Evolutionary conservation across 1,140 invertebrate species (phyloP), one percentile per base, ranked within the genome.

Genomic region (Lepidurus packardi): DNA sequence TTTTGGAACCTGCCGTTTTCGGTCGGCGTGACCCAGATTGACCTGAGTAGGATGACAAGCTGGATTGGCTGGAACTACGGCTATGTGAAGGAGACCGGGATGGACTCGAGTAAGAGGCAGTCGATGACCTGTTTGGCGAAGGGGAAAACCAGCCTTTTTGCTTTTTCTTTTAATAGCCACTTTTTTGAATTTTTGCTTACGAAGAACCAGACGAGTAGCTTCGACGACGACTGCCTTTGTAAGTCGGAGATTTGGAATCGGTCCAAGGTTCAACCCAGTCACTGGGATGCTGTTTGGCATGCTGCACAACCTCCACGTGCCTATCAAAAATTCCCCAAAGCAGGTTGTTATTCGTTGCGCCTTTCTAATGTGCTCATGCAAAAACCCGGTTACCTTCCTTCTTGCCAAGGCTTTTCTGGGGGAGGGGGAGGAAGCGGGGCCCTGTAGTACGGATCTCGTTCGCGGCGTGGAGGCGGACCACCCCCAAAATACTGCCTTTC

Each of bases 221-320:
- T 73, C 81, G 80, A 41, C 81, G 80, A 74, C 81, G 79, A 5
- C 80, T 78, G 1, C 79, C 78, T 13, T 78, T 79, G 91, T 92
- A 85, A 53, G 86, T 87, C 2, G 90, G 90, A 8, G 91, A 91
- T 81, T 92, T 92, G 10, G 89, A 88, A 9, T 91, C 85, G 92
- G 94, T 94, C 95, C 95, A 97, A 1, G 95, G 94, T 87, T 97
- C 95, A 34, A 91, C 91, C 94, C 94, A 97, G 83, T 95, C 94
- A 83, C 96, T 94, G 7, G 83, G 84, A 43, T 80, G 74, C 11
- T 77, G 80, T 24, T 79, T 75, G n/a, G 78, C 42, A 25, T 79
- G 45, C 43, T 80, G 80, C 34, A 77, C 74, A 34, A 78, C 78
- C 44, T 78, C 78, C 13, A 78, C 78, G 24, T 78, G 75, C 73